Evolutionary conservation across 2,888 invertebrate genomes (phyloP).

Genomic region (Mycalesis mineus): DNA sequence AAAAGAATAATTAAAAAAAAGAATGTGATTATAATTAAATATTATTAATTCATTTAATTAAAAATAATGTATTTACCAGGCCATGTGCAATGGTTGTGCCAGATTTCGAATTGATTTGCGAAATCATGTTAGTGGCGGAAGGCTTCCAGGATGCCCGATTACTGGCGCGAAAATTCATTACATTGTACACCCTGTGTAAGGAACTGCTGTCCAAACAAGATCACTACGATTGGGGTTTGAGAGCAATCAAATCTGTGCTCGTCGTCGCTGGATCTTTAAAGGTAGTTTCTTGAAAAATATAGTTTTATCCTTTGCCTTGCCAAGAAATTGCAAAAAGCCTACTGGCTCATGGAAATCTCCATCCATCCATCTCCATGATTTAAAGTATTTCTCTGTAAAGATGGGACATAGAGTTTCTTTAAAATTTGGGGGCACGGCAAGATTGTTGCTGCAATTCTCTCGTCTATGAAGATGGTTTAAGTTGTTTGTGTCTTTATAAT

Average conservation of each 20-base stretch:
- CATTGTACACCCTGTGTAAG: conserved; percentile 91
- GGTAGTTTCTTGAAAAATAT: conserved; percentile 47
- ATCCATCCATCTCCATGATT: too few relatives aligned
- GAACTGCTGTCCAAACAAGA: conserved; percentile 96
- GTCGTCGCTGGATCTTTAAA: conserved; percentile 96
- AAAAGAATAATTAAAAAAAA: too few relatives aligned
- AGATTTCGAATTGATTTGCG: conserved; percentile 96
- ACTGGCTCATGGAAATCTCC: too few relatives aligned
- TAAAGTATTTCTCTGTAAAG: too few relatives aligned
- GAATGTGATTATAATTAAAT: too few relatives aligned
- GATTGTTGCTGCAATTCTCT: too few relatives aligned
- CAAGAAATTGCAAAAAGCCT: too few relatives aligned
- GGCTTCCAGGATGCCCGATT: conserved; percentile 95
- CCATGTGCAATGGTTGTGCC: conserved; percentile 99
- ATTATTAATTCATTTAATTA: conserved; percentile 5
- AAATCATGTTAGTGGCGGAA: conserved; percentile 97
- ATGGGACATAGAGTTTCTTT: too few relatives aligned
- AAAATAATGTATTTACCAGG: conserved; percentile 57
- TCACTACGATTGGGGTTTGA: conserved; percentile 97
- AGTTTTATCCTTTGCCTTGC: too few relatives aligned
- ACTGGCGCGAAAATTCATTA: conserved; percentile 95
- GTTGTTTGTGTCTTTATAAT: too few relatives aligned
- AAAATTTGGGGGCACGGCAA: too few relatives aligned
- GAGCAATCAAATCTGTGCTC: conserved; percentile 96
- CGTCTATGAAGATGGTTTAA: too few relatives aligned